Evolutionary conservation across 2,888 invertebrate species (phyloP), one percentile per base, ranked within the genome.

Genomic region (Girardia tigrina): DNA sequence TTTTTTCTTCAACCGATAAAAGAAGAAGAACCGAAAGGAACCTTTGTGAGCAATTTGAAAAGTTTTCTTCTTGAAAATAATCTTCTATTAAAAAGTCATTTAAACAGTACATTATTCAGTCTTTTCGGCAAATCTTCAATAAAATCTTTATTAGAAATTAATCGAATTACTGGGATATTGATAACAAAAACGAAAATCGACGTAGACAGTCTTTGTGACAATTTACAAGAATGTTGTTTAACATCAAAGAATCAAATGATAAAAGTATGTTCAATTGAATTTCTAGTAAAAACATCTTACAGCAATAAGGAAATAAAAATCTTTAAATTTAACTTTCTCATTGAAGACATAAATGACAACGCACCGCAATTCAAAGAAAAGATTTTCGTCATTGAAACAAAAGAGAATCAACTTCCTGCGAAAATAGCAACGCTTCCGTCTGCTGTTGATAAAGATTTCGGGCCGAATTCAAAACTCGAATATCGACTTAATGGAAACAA

Each of bases 11-110:
- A 56, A 56, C 56, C 56, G 23, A 56, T 56, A 4, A 56, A 56
- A n/a, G 56, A 56, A 56, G 56, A 56, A 56, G 8, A 56, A n/a
- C 56, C 56, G n/a, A n/a, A 56, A 56, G 56, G 56, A 56, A 56
- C 8, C n/a, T 4, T 56, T 8, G 56, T 56, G n/a, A n/a, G 56
- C n/a, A 56, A 56, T 16, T 20, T 56, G n/a, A 56, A 56, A n/a
- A 56, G n/a, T 23, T 56, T 8, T 56, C n/a, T 56, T 8, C 4
- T 56, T n/a, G 56, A 56, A 56, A 56, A 56, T 16, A 56, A 56
- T 56, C 8, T n/a, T 8, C 23, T 56, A n/a, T n/a, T 20, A n/a
- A 56, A 16, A 56, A 2, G 20, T 4, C 23, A 56, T 56, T 56
- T 56, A n/a, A 23, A 56, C 4, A 56, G 23, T 4, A 56, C 56